Conservation (phyloP, 2,797 vertebrate genomes). For the Salmo trutta region DNA sequence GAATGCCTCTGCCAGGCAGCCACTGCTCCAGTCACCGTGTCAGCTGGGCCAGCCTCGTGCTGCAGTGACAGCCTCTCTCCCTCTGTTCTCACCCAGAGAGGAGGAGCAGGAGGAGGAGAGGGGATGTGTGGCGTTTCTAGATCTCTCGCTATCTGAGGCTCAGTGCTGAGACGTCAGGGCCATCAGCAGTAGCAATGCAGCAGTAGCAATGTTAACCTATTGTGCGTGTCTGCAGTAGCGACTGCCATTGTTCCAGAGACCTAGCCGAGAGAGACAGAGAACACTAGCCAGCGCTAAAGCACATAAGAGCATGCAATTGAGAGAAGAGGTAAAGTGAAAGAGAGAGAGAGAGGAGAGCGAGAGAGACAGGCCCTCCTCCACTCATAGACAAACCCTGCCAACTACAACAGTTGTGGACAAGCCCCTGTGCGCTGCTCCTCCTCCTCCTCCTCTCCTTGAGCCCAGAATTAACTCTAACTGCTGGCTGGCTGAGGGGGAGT, state of each 20-base stretch:
- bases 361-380: constrained; percentile 18
- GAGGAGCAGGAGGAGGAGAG: not conserved
- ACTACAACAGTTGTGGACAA: constrained; percentile 33
- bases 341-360: constrained; percentile 4
- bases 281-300: not conserved
- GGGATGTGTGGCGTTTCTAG: not conserved
- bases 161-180: not conserved
- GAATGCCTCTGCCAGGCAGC: not conserved
- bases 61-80: no score
- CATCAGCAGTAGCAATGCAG: not conserved
- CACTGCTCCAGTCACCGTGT: not conserved
- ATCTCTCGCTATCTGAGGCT: no score
- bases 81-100: not conserved
- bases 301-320: not conserved
- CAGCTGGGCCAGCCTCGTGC: constrained; percentile 1
- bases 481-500: not conserved
- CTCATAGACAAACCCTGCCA: constrained; percentile 24
- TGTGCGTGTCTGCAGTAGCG: constrained; percentile 3
- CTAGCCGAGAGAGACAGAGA: not conserved
- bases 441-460: constrained; percentile 4
- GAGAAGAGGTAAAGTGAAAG: not conserved
- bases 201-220: not conserved
- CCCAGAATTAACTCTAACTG: constrained; percentile 27
- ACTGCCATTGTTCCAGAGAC: constrained; percentile 32
- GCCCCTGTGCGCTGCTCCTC: constrained; percentile 6